Percentiles rank a stretch among this genome's conserved stretches.
phyloP scores from a whole-genome alignment of 2,797 vertebrate genomes.

The Rhinichthys osculus region DNA sequence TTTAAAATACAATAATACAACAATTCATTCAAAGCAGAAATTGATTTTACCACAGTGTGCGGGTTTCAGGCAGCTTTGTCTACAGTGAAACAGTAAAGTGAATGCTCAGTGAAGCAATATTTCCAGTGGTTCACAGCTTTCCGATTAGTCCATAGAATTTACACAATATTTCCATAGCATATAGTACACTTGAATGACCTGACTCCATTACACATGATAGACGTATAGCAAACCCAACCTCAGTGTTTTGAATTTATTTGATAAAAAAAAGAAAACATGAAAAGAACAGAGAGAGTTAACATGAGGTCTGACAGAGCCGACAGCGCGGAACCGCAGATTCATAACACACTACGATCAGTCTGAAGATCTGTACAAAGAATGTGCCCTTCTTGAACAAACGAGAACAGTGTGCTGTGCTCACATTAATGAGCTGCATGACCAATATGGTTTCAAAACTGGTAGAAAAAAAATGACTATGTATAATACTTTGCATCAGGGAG shows the following conservation, averaged over 20 bases:
- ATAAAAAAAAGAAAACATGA: constrained; percentile 11
- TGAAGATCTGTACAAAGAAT: constrained; percentile 14
- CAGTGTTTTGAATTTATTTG: constrained; percentile 20
- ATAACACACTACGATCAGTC: constrained; percentile 31
- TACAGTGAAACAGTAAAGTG: background rate
- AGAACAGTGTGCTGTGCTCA: constrained; percentile 14
- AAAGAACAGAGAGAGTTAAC: background rate
- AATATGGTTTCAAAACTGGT: constrained; percentile 1
- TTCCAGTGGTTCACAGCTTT: constrained; percentile 23
- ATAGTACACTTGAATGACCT: constrained; percentile 29
- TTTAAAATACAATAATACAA: background rate
- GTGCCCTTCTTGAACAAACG: constrained; percentile 27
- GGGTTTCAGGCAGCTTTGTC: background rate
- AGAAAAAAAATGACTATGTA: background rate
- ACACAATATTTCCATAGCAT: constrained; percentile 46
- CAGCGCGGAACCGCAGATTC: constrained; percentile 30
- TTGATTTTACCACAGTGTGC: background rate
- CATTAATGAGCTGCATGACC: background rate
- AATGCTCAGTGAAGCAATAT: constrained; percentile 39
- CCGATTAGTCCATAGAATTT: constrained; percentile 24
- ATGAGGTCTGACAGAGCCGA: constrained; percentile 35
- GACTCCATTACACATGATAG: constrained; percentile 16
- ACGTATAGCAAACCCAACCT: constrained; percentile 5
- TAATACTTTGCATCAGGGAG: background rate
- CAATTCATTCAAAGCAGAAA: background rate